phyloP scores from a whole-genome alignment of 2,888 invertebrate species.

The Dorcus parallelipipedus region DNA sequence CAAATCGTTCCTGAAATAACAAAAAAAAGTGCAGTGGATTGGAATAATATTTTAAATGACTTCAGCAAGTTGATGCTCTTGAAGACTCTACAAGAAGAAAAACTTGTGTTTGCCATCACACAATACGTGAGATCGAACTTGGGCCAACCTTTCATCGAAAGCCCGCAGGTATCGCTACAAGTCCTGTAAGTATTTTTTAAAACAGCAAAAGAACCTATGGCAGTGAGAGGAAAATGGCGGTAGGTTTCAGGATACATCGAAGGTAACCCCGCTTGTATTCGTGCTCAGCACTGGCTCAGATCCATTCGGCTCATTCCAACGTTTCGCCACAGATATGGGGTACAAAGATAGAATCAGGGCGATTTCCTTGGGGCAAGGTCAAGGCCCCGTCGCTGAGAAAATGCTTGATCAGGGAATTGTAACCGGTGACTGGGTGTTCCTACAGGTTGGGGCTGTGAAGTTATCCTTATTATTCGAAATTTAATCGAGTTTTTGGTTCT shows the following conservation, averaged over 20 bases:
- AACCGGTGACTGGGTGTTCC: conserved; percentile 84
- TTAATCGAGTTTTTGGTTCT: conserved; percentile 24
- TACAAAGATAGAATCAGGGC: conserved; percentile 67
- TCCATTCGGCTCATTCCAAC: conserved; percentile 78
- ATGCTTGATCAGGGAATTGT: conserved; percentile 68
- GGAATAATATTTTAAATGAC: conserved; percentile 61
- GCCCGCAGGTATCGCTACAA: conserved; percentile 69
- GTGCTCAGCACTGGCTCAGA: conserved; percentile 87
- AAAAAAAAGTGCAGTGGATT: conserved; percentile 45
- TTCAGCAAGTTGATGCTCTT: conserved; percentile 82
- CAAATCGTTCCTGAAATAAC: conserved; percentile 48
- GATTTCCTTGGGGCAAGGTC: conserved; percentile 88
- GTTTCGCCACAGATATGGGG: conserved; percentile 75
- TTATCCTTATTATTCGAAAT: too few relatives aligned
- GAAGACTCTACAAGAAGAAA: conserved; percentile 74
- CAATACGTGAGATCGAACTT: conserved; percentile 75
- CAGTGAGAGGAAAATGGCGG: conserved; percentile 19
- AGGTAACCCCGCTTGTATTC: conserved; percentile 76
- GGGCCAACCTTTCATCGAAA: conserved; percentile 78
- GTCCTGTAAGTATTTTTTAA: conserved; percentile 52
- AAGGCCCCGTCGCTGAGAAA: conserved; percentile 83
- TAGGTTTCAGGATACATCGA: conserved; percentile 70
- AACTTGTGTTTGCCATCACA: conserved; percentile 76
- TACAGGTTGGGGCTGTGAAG: conserved; percentile 58
- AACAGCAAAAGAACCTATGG: too few relatives aligned